A percentile compares a stretch with the other conserved stretches of the same genome.
Evolutionary conservation across 2,113 vertebrate genomes (phyloP).

Genomic region (Phaetusa simplex): DNA sequence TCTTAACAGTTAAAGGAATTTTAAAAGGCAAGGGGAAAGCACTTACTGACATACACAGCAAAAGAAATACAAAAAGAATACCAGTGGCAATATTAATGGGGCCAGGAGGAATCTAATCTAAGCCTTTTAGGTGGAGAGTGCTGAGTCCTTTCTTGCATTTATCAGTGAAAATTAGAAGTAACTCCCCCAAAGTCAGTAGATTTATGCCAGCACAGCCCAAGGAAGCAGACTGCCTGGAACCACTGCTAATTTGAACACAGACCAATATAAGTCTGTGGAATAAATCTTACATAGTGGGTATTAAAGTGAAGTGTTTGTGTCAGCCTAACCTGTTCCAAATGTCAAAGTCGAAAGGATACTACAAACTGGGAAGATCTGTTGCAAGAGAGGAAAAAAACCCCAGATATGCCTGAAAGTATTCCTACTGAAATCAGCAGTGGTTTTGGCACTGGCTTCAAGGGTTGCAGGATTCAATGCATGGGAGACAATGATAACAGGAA

Average conservation of each 20-base stretch:
- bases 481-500: neutral
- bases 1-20: neutral
- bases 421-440: neutral
- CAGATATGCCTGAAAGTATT: neutral
- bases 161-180: conserved; percentile 51
- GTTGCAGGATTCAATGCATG: neutral
- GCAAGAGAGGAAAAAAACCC: neutral
- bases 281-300: conserved; percentile 47
- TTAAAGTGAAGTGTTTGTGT: conserved; percentile 46
- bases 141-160: conserved; percentile 28
- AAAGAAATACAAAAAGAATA: conserved; percentile 4
- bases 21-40: neutral
- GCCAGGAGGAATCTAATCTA: conserved; percentile 28
- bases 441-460: neutral
- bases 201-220: conserved; percentile 48
- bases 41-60: neutral
- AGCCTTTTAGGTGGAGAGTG: conserved; percentile 7
- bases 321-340: conserved; percentile 52
- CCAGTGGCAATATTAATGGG: neutral
- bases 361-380: neutral
- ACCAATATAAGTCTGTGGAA: conserved; percentile 42
- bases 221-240: conserved; percentile 70
- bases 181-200: conserved; percentile 40
- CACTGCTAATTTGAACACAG: conserved; percentile 55
- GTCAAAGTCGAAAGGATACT: neutral